Conservation (phyloP, 2,888 invertebrate genomes). For the Lissonota sp. region DNA sequence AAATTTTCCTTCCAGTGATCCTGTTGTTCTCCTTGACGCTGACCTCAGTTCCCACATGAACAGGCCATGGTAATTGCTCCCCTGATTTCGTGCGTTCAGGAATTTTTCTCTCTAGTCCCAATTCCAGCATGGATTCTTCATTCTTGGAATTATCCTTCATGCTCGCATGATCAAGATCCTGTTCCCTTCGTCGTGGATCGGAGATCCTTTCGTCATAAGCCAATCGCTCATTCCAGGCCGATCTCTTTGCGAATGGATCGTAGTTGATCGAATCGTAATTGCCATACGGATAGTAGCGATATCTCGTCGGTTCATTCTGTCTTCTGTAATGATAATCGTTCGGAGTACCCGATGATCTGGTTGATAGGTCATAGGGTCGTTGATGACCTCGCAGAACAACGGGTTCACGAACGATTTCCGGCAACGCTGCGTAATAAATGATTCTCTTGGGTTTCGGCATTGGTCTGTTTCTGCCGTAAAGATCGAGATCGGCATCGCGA, state of each 20-base stretch:
- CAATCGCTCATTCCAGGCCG: conserved; percentile 72
- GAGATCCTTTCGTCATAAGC: conserved; percentile 66
- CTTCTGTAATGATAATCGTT: conserved; percentile 69
- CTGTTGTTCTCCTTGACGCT: conserved; percentile 80
- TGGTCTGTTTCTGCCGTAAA: conserved; percentile 74
- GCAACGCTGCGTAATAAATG: conserved; percentile 83
- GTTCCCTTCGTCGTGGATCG: conserved; percentile 65
- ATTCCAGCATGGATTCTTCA: conserved; percentile 63
- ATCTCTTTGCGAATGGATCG: conserved; percentile 75
- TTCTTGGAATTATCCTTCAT: conserved; percentile 65
- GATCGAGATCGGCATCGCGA: conserved; percentile 76
- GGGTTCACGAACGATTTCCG: conserved; percentile 82
- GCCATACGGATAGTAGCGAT: conserved; percentile 74
- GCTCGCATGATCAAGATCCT: conserved; percentile 70
- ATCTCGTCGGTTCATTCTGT: conserved; percentile 74
- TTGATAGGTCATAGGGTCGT: conserved; percentile 72
- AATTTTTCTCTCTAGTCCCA: conserved; percentile 53
- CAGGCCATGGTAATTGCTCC: conserved; percentile 76
- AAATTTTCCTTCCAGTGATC: conserved; percentile 78
- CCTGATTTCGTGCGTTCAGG: conserved; percentile 55
- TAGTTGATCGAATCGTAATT: conserved; percentile 67
- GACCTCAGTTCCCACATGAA: conserved; percentile 79
- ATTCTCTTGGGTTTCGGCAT: conserved; percentile 80
- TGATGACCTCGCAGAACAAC: conserved; percentile 78
- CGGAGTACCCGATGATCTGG: conserved; percentile 63